Evolutionary conservation across 1,140 invertebrate genomes (phyloP), one percentile per base, ranked within the genome.

Genomic region (Heterodera schachtii): DNA sequence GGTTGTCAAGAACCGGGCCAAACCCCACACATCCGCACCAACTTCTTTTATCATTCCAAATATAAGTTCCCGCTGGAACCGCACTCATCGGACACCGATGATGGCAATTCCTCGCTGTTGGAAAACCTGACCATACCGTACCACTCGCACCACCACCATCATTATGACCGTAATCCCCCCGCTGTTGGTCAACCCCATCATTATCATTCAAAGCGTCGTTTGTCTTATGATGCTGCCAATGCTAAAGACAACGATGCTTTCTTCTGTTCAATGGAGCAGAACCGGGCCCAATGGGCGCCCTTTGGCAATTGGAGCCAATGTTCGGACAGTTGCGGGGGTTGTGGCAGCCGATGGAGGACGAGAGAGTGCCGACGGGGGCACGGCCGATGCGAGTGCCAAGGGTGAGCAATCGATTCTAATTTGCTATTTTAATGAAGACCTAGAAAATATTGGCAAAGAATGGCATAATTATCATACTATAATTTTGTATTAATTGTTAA

Each of bases 311-410:
- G 77, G 77, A 78, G 64, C 66, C 11, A 78, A 69, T 78, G 77
- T 69, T 43, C 77, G 70, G 77, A 78, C 66, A 44, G 11, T 69
- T 78, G 77, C 66, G 77, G 77, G 4, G 77, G 77, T 13, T 78
- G 77, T 46, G 77, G 77, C 31, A 70, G 41, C 21, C 52, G 77
- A 47, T 78, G 77, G 77, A 41, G 77, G 31, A 13, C 31, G 44
- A 78, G 77, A 69, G 64, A 78, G 47, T 78, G 77, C 47, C 70
- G 66, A n/a, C 70, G 46, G 46, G 7, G 49, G 2, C n/a, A n/a
- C 31, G 9, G 41, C 13, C 49, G 49, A 69, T 78, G 77, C 64
- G 47, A 46, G 47, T 78, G 77, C 49, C 6, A 19, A 8, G 77
- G 77, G 77, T 78, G 49, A 52, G 49, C 49, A 78, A 41, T 21